These are phyloP conservation scores for Glossosoma conforme DNA, from an alignment of 1,140 invertebrate species.

Conservation along the genomic window DNA sequence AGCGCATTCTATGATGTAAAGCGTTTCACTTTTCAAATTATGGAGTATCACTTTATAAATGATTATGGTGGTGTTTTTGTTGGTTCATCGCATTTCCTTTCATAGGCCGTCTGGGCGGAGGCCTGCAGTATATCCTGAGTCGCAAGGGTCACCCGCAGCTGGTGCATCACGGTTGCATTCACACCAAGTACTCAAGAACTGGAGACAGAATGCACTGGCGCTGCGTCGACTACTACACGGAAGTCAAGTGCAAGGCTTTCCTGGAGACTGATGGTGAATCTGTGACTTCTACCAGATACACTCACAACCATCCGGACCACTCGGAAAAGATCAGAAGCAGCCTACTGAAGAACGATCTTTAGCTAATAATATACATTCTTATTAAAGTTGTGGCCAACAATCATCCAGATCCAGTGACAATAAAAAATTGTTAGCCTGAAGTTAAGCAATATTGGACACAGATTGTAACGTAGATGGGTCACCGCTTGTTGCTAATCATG, in stretches of 20 bases:
- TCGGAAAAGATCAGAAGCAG: conserved; percentile 18
- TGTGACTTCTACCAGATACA: conserved; percentile 1
- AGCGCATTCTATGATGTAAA: too few species aligned
- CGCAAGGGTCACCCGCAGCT: conserved; percentile 25
- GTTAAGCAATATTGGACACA: too few species aligned
- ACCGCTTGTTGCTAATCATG: too few species aligned
- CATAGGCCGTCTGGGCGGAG: not conserved
- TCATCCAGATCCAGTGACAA: too few species aligned
- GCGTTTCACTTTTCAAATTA: not conserved
- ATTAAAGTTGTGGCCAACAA: too few species aligned
- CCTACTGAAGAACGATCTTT: too few species aligned
- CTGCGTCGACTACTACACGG: conserved; percentile 26
- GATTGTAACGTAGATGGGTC: too few species aligned
- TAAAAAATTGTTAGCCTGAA: too few species aligned
- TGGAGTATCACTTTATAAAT: not conserved
- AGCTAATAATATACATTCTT: too few species aligned
- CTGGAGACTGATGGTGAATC: conserved; percentile 15
- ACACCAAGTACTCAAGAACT: conserved; percentile 24
- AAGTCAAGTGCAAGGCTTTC: conserved; percentile 22
- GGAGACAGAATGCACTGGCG: conserved; percentile 16
- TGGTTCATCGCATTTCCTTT: not conserved
- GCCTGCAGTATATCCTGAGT: conserved; percentile 20
- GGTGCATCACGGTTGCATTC: conserved; percentile 22
- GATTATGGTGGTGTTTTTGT: not conserved
- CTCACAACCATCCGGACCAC: conserved; percentile 25